These are phyloP conservation scores for Acleris emargana DNA, from an alignment of 2,888 invertebrate species.

Conservation along the genomic window DNA sequence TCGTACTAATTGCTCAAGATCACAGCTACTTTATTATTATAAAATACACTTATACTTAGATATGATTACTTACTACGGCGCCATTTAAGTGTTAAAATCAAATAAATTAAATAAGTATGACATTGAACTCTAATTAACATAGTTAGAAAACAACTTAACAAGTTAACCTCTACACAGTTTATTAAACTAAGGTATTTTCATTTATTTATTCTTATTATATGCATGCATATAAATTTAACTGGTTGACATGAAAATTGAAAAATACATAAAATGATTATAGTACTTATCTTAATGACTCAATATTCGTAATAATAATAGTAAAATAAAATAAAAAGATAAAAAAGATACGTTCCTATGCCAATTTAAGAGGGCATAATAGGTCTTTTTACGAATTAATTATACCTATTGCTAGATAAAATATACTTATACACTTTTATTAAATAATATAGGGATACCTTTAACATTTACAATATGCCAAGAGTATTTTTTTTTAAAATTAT, in stretches of 20 bases:
- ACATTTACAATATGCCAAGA: neutral
- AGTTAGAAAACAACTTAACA: constrained; percentile 12
- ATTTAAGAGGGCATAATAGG: too few relatives aligned
- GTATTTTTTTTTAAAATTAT: neutral
- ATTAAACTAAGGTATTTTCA: constrained; percentile 10
- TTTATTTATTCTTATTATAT: constrained; percentile 26
- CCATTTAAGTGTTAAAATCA: neutral
- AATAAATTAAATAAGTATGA: constrained; percentile 37
- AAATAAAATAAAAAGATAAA: too few relatives aligned
- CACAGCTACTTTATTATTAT: constrained; percentile 54
- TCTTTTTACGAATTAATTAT: too few relatives aligned
- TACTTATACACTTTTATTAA: too few relatives aligned
- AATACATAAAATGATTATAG: neutral
- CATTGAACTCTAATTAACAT: constrained; percentile 41
- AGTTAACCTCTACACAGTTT: constrained; percentile 24
- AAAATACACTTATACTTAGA: constrained; percentile 5
- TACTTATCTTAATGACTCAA: constrained; percentile 18
- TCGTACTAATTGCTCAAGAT: constrained; percentile 79
- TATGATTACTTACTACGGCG: too few relatives aligned
- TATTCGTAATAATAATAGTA: neutral
- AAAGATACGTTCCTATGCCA: too few relatives aligned
- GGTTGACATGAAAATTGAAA: neutral
- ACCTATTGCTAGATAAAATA: too few relatives aligned
- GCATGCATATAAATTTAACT: constrained; percentile 30
- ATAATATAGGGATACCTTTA: neutral